Base-by-base conservation (phyloP, 2,888 invertebrate genomes). In the Notocelia uddmanniana region DNA sequence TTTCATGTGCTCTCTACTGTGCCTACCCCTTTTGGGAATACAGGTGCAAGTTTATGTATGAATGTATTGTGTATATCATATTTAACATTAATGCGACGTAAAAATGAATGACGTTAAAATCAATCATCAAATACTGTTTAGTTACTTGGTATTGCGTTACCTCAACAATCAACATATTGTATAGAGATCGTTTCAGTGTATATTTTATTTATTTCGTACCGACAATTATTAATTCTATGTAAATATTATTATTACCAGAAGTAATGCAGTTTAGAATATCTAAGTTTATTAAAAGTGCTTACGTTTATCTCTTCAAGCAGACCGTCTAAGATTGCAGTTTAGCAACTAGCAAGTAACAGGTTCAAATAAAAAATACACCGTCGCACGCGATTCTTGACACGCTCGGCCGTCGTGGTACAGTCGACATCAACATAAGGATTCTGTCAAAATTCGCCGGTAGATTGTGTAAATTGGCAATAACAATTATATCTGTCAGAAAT, bases 311-410 rank as follows among this genome's bases (percentile, higher is more conserved):
- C 52, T 37, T 64, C n/a, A 63, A 63, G 50, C 10, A 54, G 64
- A 54, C 63, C 48, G 58, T 54, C 67, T 48, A 67, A 60, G 72
- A 74, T 64, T 69, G 68, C 62, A 50, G 52, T 66, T 68, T 37
- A 31, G 31, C 31, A 45, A 60, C 71, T 66, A 63, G 69, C 68
- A 67, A 55, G 45, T 52, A 73, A 55, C 70, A 60, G 58, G 50
- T 37, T 48, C 11, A 58, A 58, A 70, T 48, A 64, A 50, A 71
- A 71, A 71, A 52, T 34, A 50, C 11, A 55, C 45, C 55, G 57
- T 58, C 58, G 73, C 75, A 75, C 74, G 75, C 75, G 62, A 75
- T 73, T 68, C 64, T 60, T 60, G 60, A 70, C 70, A 70, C 69
- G 72, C 73, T 68, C 57, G 55, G 50, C 54, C 37, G 52, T 64